A percentile compares a stretch with the other conserved stretches of the same genome.
Conservation (phyloP, 1,140 invertebrate species). For the Aphis gossypii region DNA sequence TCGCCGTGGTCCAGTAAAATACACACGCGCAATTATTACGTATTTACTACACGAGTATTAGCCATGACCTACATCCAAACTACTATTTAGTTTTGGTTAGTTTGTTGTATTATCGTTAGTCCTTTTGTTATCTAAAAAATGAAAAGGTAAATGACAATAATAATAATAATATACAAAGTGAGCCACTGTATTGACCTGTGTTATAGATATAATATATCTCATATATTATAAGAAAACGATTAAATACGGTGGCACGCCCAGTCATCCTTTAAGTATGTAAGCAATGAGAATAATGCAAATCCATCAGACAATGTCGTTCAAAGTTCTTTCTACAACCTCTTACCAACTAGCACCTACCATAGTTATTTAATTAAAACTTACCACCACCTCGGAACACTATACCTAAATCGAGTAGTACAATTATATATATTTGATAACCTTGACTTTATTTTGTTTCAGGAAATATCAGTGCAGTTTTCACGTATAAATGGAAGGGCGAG, state of each 20-base stretch:
- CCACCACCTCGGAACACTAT: neutral
- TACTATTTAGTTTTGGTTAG: neutral
- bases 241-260: neutral
- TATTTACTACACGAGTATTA: neutral
- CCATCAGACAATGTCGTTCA: neutral
- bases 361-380: neutral
- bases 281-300: neutral
- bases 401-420: neutral
- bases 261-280: neutral
- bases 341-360: neutral
- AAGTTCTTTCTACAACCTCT: neutral
- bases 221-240: neutral
- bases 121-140: slow-evolving; percentile 19
- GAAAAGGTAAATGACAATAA: neutral
- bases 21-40: neutral
- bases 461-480: slow-evolving; percentile 80
- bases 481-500: slow-evolving; percentile 77
- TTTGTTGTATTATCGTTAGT: neutral
- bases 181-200: neutral
- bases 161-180: neutral
- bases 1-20: slow-evolving; percentile 14
- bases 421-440: neutral
- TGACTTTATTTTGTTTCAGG: slow-evolving; percentile 65
- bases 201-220: neutral
- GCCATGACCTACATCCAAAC: slow-evolving; percentile 22